Evolutionary conservation across 2,888 invertebrate species (phyloP), one percentile per base, ranked within the genome.

Genomic region (Torymus aiolomorphi): DNA sequence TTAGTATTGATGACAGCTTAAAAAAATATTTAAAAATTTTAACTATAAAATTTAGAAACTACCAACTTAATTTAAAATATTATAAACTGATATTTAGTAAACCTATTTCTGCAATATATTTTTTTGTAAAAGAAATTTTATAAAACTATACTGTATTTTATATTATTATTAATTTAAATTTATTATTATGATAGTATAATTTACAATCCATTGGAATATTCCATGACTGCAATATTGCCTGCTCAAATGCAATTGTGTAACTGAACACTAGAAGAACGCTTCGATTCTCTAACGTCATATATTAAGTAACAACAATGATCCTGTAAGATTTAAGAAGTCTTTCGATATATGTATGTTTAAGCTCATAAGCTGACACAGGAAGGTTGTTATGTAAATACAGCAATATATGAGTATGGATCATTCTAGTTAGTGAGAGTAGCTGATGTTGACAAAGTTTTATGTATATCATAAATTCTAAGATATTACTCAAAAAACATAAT

Each of bases 371-470:
- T 49, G 16, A 57, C 24, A 59, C n/a, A 70, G 57, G 51, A 54
- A 71, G 54, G 16, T 65, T 71, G 71, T 77, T 77, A 71, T 65
- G 65, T 77, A 77, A 77, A 77, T 56, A 70, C 18, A 52, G 31
- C 11, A 67, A 24, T 57, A 31, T 24, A 51, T 12, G 24, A n/a
- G 31, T 31, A 20, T 66, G 52, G 24, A 67, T 51, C 65, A n/a
- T 76, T 69, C 52, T 61, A 76, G 52, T 61, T 51, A 52, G 57
- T 3, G 31, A 66, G n/a, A 61, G 57, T 65, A 62, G 52, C 13
- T 62, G 52, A 18, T 24, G 31, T 62, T 24, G 52, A 72, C 16
- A 62, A 59, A 13, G 31, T 31, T 31, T 31, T 31, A 31, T 31
- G 2, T 31, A 31, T 31, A 31, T 31, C 8, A 31, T 31, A 51